Base-by-base conservation (phyloP, 2,888 invertebrate species). In the Caenorhabditis sp. region DNA sequence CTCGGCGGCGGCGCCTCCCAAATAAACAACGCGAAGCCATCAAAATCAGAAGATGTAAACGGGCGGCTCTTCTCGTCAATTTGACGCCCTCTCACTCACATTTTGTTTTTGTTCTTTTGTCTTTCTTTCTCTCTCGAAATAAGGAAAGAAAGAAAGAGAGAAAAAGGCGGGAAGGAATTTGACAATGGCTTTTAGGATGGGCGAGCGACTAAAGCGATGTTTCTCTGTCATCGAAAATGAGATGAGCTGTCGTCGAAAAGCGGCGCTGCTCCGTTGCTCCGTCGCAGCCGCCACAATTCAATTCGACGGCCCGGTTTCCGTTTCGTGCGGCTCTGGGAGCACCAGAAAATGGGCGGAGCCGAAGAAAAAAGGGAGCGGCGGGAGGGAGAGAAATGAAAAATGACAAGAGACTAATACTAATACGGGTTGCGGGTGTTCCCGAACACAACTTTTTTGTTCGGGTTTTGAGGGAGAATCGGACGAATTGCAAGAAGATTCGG, bases 181-280 rank as follows among this genome's bases (percentile, higher is more conserved):
- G n/a, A n/a, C n/a, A n/a, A n/a, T n/a, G n/a, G n/a, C n/a, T n/a
- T n/a, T n/a, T n/a, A n/a, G n/a, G n/a, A n/a, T n/a, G n/a, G n/a
- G n/a, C n/a, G n/a, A n/a, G n/a, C n/a, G n/a, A n/a, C n/a, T n/a
- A n/a, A n/a, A n/a, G 26, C 41, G 62, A 66, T 66, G 66, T 66
- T 66, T 66, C 66, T 66, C 55, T 66, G 66, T 66, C 55, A 56
- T 66, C 66, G 53, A 65, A 66, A 66, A 66, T 66, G 66, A 66
- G 66, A 66, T 66, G 66, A 66, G 66, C 66, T 66, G 66, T 66
- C 66, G 66, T 56, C 66, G 56, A 46, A 46, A 48, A 66, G 27
- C 15, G 7, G 8, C 32, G n/a, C 43, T 20, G 30, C 27, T 37
- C 35, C 27, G 32, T 45, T 9, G 9, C 41, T 48, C 30, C 48